Conservation (phyloP, 1,140 invertebrate genomes). For the Leguminivora glycinivorella region DNA sequence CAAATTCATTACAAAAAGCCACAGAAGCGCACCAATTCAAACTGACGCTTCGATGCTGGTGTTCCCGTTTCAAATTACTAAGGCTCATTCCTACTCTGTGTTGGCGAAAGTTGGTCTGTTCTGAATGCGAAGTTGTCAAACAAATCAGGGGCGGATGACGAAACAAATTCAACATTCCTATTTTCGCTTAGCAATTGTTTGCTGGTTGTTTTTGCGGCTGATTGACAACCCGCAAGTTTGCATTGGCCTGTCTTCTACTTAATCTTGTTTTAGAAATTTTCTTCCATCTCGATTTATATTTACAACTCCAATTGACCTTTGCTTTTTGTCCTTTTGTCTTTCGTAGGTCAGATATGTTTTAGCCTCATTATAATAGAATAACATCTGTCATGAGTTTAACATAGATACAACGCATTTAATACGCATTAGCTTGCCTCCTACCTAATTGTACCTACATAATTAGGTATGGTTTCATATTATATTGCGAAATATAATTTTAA, state of each 20-base stretch:
- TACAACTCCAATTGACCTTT: background rate
- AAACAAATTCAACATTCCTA: conserved; percentile 58
- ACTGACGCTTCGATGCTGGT: background rate
- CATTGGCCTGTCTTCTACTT: conserved; percentile 51
- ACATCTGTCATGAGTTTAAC: conserved; percentile 6
- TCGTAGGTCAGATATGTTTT: background rate
- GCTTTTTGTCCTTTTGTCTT: background rate
- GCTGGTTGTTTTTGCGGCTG: conserved; percentile 49
- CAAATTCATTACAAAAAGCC: conserved; percentile 35
- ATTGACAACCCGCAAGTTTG: conserved; percentile 47
- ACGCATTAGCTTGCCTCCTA: background rate
- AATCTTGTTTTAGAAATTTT: conserved; percentile 28
- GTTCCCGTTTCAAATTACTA: background rate
- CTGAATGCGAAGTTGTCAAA: conserved; percentile 43
- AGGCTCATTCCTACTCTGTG: background rate
- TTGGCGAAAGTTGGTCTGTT: conserved; percentile 27
- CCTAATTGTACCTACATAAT: no score
- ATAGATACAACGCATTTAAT: background rate
- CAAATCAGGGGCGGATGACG: conserved; percentile 53
- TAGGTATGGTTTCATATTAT: background rate
- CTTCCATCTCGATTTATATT: conserved; percentile 19
- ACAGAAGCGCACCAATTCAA: conserved; percentile 1
- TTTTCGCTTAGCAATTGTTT: conserved; percentile 63
- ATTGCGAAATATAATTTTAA: background rate
- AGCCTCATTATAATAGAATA: conserved; percentile 1